Evolutionary conservation across 2,113 vertebrate species (phyloP).

Genomic region (Carlito syrichta): DNA sequence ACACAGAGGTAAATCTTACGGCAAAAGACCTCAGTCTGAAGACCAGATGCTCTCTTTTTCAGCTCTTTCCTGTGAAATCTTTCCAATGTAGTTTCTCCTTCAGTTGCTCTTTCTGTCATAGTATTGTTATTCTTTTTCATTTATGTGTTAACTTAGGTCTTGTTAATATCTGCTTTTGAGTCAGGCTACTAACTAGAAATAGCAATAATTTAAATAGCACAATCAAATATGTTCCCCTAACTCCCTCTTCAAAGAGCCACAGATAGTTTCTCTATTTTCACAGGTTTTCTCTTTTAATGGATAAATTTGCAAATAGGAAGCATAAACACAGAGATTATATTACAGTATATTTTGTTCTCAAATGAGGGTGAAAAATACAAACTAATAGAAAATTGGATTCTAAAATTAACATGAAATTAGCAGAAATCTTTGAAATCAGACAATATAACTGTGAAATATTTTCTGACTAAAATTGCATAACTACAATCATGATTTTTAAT

Average conservation of each 20-base stretch:
- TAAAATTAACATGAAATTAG: constrained; percentile 28
- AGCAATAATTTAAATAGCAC: constrained; percentile 57
- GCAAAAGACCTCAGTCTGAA: constrained; percentile 94
- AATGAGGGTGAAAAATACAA: not conserved
- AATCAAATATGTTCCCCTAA: constrained; percentile 31
- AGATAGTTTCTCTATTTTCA: not conserved
- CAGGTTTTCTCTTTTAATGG: not conserved
- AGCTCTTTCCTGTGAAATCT: constrained; percentile 95
- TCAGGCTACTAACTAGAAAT: constrained; percentile 52
- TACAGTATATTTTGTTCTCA: not conserved
- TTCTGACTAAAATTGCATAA: not conserved
- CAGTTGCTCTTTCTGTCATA: constrained; percentile 98
- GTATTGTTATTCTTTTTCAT: constrained; percentile 85
- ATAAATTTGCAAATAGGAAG: not conserved
- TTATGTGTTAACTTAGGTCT: constrained; percentile 58
- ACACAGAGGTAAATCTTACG: constrained; percentile 89
- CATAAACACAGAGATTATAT: not conserved
- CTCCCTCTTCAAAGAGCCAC: constrained; percentile 22
- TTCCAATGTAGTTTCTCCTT: constrained; percentile 97
- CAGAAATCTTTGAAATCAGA: not conserved
- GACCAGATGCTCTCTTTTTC: constrained; percentile 92
- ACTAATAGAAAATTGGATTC: not conserved
- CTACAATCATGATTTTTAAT: constrained; percentile 31
- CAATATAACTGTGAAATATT: not conserved
- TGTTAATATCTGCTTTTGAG: constrained; percentile 60